Conservation (phyloP, 2,888 invertebrate species). For the Melitaea athalia region DNA sequence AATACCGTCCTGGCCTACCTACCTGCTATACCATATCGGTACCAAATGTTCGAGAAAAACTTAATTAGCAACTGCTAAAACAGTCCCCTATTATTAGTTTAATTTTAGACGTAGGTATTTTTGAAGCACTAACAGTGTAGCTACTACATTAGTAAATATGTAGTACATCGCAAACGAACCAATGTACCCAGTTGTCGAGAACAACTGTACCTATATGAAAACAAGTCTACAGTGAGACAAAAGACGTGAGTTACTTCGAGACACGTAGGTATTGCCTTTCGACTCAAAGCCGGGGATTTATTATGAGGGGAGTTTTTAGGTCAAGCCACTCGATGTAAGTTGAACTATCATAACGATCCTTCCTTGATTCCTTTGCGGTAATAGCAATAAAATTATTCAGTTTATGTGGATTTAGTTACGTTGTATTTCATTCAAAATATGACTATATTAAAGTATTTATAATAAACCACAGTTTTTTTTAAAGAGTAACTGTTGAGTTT, state of each 20-base stretch:
- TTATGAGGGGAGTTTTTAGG: conserved; percentile 53
- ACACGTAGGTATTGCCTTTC: conserved; percentile 28
- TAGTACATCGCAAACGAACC: neutral
- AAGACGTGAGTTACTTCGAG: conserved; percentile 20
- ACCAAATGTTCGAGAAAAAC: too few species aligned
- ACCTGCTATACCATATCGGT: too few species aligned
- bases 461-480: too few species aligned
- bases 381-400: too few species aligned
- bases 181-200: neutral
- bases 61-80: too few species aligned
- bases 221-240: conserved; percentile 19
- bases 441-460: too few species aligned
- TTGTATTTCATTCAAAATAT: too few species aligned
- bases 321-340: conserved; percentile 43
- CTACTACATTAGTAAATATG: neutral
- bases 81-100: too few species aligned
- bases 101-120: too few species aligned
- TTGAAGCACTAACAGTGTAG: neutral
- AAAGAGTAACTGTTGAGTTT: too few species aligned
- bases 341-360: conserved; percentile 6
- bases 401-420: too few species aligned
- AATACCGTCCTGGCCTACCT: too few species aligned
- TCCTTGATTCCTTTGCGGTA: neutral
- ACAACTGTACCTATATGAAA: conserved; percentile 2
- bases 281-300: conserved; percentile 23